Conservation (phyloP, 1,140 invertebrate species). For the Campoletis sonorensis region DNA sequence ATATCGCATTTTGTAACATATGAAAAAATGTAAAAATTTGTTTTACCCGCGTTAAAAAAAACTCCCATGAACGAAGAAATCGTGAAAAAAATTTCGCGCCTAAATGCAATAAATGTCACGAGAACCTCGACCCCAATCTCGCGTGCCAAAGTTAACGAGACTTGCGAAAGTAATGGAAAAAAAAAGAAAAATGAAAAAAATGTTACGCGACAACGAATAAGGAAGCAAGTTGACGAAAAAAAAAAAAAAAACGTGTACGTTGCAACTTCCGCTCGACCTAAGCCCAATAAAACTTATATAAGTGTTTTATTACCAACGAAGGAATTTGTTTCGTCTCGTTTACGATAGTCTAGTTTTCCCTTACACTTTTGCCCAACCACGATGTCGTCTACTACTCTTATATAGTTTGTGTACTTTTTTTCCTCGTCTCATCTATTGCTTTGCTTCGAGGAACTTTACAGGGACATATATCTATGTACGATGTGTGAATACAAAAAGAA, state of each 20-base stretch:
- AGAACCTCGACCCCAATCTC: background rate
- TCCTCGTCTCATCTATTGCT: background rate
- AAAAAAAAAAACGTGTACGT: slow-evolving; percentile 35
- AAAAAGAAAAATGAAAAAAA: too few species aligned
- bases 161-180: background rate
- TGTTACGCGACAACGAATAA: slow-evolving; percentile 11
- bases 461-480: background rate
- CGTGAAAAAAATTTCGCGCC: too few species aligned
- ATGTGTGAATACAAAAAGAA: background rate
- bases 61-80: too few species aligned
- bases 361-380: background rate
- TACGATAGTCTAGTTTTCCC: slow-evolving; percentile 41
- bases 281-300: slow-evolving; percentile 51
- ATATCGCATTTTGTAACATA: too few species aligned
- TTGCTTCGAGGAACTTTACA: background rate
- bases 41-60: too few species aligned
- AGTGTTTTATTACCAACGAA: slow-evolving; percentile 53
- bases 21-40: too few species aligned
- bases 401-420: slow-evolving; percentile 9
- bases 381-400: background rate
- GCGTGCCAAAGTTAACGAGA: background rate
- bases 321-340: slow-evolving; percentile 48
- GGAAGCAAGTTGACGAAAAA: slow-evolving; percentile 35
- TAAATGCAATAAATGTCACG: too few species aligned
- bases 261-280: slow-evolving; percentile 2